Evolutionary conservation across 2,888 invertebrate species (phyloP).

Genomic region (Aphelenchoides bicaudatus): DNA sequence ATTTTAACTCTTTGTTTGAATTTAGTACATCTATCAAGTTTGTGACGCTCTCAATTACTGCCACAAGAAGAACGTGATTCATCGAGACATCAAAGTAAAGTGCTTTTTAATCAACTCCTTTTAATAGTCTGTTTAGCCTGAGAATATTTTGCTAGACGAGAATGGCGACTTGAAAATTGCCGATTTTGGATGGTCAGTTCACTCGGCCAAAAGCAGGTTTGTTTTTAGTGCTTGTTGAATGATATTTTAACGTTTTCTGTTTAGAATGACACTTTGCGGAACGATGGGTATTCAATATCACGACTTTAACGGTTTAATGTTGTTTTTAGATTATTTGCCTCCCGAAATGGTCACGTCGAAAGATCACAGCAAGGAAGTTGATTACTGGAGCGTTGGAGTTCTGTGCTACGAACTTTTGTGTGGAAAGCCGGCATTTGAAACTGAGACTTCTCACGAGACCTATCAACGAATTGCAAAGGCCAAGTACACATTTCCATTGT

Average conservation of each 20-base stretch:
- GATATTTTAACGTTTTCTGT: too few species aligned
- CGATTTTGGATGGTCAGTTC: slow-evolving; percentile 62
- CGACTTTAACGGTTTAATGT: too few species aligned
- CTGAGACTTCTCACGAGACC: slow-evolving; percentile 64
- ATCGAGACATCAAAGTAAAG: slow-evolving; percentile 46
- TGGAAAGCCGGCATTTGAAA: slow-evolving; percentile 88
- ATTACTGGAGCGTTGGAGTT: slow-evolving; percentile 92
- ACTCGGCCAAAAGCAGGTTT: slow-evolving; percentile 59
- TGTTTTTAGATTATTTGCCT: too few species aligned
- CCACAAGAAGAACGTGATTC: slow-evolving; percentile 60
- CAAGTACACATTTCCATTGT: slow-evolving; percentile 62
- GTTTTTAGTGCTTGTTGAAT: too few species aligned
- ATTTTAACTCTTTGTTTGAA: too few species aligned
- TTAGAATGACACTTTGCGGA: too few species aligned
- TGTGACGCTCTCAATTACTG: slow-evolving; percentile 60
- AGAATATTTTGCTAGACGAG: slow-evolving; percentile 57
- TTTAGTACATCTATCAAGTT: slow-evolving; percentile 60
- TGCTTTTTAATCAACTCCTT: too few species aligned
- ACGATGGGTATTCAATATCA: too few species aligned
- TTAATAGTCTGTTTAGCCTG: too few species aligned
- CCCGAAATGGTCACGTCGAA: slow-evolving; percentile 84
- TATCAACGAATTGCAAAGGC: slow-evolving; percentile 63
- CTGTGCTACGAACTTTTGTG: slow-evolving; percentile 88
- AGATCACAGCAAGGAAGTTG: slow-evolving; percentile 72
- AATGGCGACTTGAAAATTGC: slow-evolving; percentile 60